Base-by-base conservation (phyloP, 2,113 vertebrate genomes). In the Halcyon malimbica region DNA sequence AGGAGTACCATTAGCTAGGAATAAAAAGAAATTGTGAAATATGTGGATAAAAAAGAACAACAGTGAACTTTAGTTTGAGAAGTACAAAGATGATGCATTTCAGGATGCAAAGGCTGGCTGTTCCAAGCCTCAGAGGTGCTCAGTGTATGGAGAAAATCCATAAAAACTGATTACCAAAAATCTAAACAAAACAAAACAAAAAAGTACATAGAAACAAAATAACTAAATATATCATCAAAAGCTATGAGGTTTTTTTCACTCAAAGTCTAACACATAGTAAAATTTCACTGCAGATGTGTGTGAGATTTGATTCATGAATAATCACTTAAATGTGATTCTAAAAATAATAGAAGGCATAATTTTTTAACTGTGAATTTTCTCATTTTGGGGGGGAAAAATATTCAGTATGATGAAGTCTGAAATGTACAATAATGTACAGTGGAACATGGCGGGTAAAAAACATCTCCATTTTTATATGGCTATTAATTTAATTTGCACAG, bases 241-340 rank as follows among this genome's bases (percentile, higher is more conserved):
- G 3, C 19, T 5, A 4, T 31, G 14, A 39, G 2, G 0, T 16
- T 29, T 64, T n/a, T 79, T 3, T 11, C 8, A 24, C 13, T 46
- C 26, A 39, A 14, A 62, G 50, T 5, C 28, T n/a, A 76, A 48
- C 0, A 67, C 5, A 39, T 3, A 68, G 14, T 68, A 64, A 60
- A 62, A 81, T 74, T 41, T 62, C 16, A 11, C 2, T 63, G n/a
- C 3, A 1, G 4, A 7, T 29, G 4, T 8, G 6, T 57, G 12
- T 41, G n/a, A 79, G 28, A 11, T 56, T 26, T 77, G 16, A 10
- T 80, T 94, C 0, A 0, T 71, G 41, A 83, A 25, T 37, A 65
- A 26, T 26, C 13, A 28, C 6, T n/a, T 44, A 62, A 35, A 3
- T 50, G 18, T 74, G 19, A 54, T 35, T 80, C 33, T 37, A 79